Evolutionary conservation across 2,888 invertebrate species (phyloP).

Genomic region (Nephrotoma guestfalica): DNA sequence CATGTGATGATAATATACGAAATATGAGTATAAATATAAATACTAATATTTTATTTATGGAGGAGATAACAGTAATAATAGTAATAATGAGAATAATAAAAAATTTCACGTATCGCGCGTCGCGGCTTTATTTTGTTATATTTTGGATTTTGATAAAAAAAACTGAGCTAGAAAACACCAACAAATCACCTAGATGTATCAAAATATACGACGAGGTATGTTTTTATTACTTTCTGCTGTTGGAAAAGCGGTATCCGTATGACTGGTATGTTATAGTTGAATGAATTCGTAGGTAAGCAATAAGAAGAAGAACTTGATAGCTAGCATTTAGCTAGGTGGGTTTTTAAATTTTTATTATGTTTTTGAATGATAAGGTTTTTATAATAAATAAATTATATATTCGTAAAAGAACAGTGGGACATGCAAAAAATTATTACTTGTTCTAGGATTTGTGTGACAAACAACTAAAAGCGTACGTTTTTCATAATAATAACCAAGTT

Average conservation of each 20-base stretch:
- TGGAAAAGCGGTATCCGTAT: neutral
- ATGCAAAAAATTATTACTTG: neutral
- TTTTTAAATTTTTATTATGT: neutral
- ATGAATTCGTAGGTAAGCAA: neutral
- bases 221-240: neutral
- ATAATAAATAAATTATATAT: neutral
- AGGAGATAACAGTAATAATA: neutral
- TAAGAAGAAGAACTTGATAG: neutral
- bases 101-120: neutral
- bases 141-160: neutral
- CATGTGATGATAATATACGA: neutral
- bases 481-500: neutral
- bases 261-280: neutral
- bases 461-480: neutral
- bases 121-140: neutral
- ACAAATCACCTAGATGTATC: neutral
- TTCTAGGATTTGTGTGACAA: neutral
- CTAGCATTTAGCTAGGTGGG: neutral
- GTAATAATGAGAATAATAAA: neutral
- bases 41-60: neutral
- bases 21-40: neutral
- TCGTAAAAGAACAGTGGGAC: neutral
- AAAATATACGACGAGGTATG: neutral
- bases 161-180: neutral
- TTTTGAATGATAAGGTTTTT: neutral